Conservation (phyloP, 2,797 vertebrate species). For the Chromobotia macracanthus region DNA sequence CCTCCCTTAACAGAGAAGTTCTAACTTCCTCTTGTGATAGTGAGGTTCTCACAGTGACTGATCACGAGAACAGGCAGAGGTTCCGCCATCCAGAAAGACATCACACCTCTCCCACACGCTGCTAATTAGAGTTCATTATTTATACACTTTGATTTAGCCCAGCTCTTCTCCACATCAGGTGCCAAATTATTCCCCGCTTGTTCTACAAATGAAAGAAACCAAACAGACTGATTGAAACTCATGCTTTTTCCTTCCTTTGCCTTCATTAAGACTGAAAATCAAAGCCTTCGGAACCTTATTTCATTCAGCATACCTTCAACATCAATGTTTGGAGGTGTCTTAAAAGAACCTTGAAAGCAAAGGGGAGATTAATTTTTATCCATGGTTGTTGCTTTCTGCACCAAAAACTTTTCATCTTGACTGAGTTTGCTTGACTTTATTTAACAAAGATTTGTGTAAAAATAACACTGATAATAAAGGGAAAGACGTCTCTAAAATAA, state of each 20-base stretch:
- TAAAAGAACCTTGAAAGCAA: slow-evolving; percentile 32
- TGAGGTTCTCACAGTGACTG: slow-evolving; percentile 69
- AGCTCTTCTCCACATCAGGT: slow-evolving; percentile 71
- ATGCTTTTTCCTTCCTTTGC: slow-evolving; percentile 57
- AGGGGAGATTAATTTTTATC: slow-evolving; percentile 17
- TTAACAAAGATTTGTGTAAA: neutral
- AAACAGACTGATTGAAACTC: slow-evolving; percentile 77
- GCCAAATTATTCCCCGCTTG: slow-evolving; percentile 72
- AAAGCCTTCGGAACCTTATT: slow-evolving; percentile 68
- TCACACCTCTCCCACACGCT: slow-evolving; percentile 76
- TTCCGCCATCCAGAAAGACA: slow-evolving; percentile 74
- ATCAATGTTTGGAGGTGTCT: slow-evolving; percentile 47
- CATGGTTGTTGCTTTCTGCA: slow-evolving; percentile 20
- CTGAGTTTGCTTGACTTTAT: slow-evolving; percentile 2
- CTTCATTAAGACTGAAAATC: slow-evolving; percentile 71
- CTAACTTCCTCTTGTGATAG: slow-evolving; percentile 70
- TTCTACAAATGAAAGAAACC: slow-evolving; percentile 78
- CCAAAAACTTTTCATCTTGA: neutral
- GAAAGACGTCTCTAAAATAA: neutral
- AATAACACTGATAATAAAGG: neutral
- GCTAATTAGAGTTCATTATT: slow-evolving; percentile 85
- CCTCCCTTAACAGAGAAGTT: slow-evolving; percentile 61
- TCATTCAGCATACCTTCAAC: slow-evolving; percentile 65
- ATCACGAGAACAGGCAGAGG: slow-evolving; percentile 72
- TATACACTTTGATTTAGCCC: slow-evolving; percentile 81